Percentiles rank a stretch among this genome's conserved stretches.
phyloP scores from a whole-genome alignment of 2,797 vertebrate genomes.

The Pelobates cultripes region DNA sequence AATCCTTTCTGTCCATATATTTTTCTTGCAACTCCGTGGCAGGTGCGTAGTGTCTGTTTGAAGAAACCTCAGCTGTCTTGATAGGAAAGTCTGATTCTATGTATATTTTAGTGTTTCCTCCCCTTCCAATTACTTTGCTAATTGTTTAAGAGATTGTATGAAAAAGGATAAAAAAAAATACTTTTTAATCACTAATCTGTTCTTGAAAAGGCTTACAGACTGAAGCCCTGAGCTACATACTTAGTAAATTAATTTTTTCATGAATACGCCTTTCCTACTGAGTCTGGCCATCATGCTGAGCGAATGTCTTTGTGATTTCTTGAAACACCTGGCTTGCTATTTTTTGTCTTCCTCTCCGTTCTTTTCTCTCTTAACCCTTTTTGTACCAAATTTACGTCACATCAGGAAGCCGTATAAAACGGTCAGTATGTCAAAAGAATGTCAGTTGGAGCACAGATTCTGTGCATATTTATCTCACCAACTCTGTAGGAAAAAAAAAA shows the following conservation, averaged over 20 bases:
- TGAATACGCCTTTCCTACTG: conserved; percentile 71
- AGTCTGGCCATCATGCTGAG: conserved; percentile 67
- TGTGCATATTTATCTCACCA: not conserved
- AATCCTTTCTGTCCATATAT: not conserved
- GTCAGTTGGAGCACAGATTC: not conserved
- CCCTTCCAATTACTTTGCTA: conserved; percentile 71
- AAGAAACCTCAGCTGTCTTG: conserved; percentile 12
- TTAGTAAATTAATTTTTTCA: conserved; percentile 76
- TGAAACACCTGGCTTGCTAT: conserved; percentile 71
- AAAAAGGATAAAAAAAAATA: conserved; percentile 59
- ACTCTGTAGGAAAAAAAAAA: no score
- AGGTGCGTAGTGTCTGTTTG: conserved; percentile 15
- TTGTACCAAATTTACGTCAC: not conserved
- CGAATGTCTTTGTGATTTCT: conserved; percentile 64
- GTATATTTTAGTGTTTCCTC: conserved; percentile 69
- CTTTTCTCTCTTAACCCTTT: conserved; percentile 46
- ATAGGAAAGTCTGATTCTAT: conserved; percentile 38
- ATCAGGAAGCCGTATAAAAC: not conserved
- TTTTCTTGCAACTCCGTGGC: conserved; percentile 9
- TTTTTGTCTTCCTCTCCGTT: conserved; percentile 53
- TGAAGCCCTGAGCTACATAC: conserved; percentile 69
- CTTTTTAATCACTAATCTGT: conserved; percentile 74
- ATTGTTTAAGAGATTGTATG: conserved; percentile 73
- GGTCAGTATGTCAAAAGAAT: not conserved
- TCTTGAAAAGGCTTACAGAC: conserved; percentile 70